Conservation (phyloP, 2,888 invertebrate species). For the Thecophora atra region DNA sequence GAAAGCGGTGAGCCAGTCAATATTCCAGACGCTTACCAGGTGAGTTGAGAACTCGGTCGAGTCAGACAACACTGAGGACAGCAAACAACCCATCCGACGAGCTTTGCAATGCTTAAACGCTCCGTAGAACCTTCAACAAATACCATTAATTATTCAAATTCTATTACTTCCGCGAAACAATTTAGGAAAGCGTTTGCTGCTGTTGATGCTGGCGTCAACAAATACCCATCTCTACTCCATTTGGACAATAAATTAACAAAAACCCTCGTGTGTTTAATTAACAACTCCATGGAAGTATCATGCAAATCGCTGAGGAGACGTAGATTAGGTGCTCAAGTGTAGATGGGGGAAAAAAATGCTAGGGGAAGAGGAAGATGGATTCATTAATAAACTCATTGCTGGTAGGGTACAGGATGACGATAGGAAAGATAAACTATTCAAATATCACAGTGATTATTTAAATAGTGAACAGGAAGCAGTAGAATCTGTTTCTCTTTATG, state of each 20-base stretch:
- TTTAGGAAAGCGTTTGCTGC: background rate
- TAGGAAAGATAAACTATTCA: background rate
- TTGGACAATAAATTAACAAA: conserved; percentile 26
- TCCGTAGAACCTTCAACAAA: background rate
- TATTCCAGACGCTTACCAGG: conserved; percentile 95
- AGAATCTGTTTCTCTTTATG: too few species aligned
- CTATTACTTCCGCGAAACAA: background rate
- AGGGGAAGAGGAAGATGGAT: too few species aligned
- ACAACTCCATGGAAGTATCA: background rate
- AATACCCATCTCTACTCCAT: background rate
- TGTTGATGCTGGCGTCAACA: background rate
- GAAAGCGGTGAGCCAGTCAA: conserved; percentile 92
- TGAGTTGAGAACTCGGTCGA: conserved; percentile 57
- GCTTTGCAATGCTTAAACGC: too few species aligned
- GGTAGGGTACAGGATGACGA: background rate
- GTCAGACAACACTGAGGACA: too few species aligned
- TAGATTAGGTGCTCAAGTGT: too few species aligned
- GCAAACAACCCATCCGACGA: too few species aligned
- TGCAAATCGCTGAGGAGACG: too few species aligned
- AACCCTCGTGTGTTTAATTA: conserved; percentile 24
- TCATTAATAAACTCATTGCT: too few species aligned
- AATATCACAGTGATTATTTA: too few species aligned
- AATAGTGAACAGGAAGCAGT: too few species aligned
- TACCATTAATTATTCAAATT: conserved; percentile 13
- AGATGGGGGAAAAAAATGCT: too few species aligned